Evolutionary conservation across 2,113 vertebrate genomes (phyloP).

Genomic region (Periophthalmus modestus): DNA sequence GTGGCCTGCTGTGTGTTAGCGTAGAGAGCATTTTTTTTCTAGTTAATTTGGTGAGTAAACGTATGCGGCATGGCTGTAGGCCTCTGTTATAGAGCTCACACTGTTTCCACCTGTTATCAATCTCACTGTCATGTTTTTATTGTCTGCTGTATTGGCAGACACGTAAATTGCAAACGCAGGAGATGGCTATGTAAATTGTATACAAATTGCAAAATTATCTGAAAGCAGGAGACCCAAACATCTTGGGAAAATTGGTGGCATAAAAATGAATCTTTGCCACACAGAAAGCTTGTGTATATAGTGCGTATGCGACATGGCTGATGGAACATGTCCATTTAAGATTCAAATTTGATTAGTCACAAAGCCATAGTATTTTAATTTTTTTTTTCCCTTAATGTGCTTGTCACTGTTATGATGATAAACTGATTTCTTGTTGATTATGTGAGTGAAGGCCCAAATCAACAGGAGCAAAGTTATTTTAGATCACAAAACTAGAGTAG

Average conservation of each 20-base stretch:
- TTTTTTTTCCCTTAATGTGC: no score
- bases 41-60: conserved; percentile 37
- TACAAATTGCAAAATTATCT: neutral
- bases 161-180: neutral
- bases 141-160: neutral
- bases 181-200: neutral
- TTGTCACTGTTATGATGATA: no score
- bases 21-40: conserved; percentile 20
- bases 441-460: neutral
- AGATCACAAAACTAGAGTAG: no score
- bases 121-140: neutral
- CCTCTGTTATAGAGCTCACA: neutral
- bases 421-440: neutral
- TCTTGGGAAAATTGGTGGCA: no score
- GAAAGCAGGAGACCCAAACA: neutral
- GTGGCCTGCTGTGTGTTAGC: conserved; percentile 6
- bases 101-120: neutral
- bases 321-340: no score
- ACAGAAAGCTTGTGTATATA: no score
- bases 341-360: no score
- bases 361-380: no score
- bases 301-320: no score
- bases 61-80: conserved; percentile 14
- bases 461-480: no score
- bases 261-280: neutral